Base-by-base conservation (phyloP, 1,140 invertebrate species). In the Micrasema longulum region DNA sequence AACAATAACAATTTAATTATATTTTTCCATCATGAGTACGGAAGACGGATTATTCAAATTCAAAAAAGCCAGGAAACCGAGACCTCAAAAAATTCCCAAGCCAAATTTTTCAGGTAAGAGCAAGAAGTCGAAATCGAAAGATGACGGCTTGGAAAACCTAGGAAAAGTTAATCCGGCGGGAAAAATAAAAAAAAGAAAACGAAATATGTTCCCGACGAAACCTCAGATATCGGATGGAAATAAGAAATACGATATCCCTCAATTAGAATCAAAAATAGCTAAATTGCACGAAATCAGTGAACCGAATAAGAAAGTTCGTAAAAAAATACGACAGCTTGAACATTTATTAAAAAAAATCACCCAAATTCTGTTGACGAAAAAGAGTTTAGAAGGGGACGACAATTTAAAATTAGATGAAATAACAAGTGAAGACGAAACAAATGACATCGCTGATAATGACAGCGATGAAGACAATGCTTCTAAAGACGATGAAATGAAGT, bases 271-370 rank as follows among this genome's bases (percentile, higher is more conserved):
- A 14, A 73, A 65, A 48, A 64, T 75, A 14, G 41, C 50, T 10
- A 50, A 36, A 2, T 57, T 71, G 47, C 63, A 75, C 43, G 67
- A 69, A 41, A 50, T 57, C 14, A 43, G 66, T 12, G 76, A 77
- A 45, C 67, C 48, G 0, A 60, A n/a, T 0, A 73, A 77, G 62
- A 78, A 78, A 64, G 23, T 63, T 36, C 75, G 64, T 22, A 77
- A 77, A 66, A 79, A 77, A 52, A 73, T 77, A 47, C 75, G 77
- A 63, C 76, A 65, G 45, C 45, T 76, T 16, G 66, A 74, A 47
- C 67, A 63, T 62, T 41, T 71, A 16, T 66, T 71, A 43, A 68
- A 62, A 47, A 76, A 65, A 26, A 66, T 71, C 41, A 69, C 45
- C 0, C 74, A 75, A 38, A 69, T 69, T 1, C 16, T 57, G 9